phyloP scores from a whole-genome alignment of 2,888 invertebrate genomes.

The Lasiommata megera region DNA sequence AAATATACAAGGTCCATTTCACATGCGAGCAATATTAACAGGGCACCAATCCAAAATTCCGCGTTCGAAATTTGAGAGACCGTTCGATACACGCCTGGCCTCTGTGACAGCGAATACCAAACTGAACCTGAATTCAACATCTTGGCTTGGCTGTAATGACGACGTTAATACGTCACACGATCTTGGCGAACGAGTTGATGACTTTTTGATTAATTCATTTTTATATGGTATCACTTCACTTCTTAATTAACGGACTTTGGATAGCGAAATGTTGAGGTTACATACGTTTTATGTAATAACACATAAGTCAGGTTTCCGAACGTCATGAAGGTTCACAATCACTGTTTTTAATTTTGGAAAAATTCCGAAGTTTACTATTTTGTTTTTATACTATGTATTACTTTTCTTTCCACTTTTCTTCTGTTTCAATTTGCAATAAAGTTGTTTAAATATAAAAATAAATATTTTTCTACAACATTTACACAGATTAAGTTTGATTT shows the following conservation, averaged over 20 bases:
- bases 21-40: conserved; percentile 68
- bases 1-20: conserved; percentile 76
- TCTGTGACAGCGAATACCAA: conserved; percentile 54
- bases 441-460: too few relatives aligned
- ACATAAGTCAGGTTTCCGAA: neutral
- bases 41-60: conserved; percentile 70
- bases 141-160: conserved; percentile 26
- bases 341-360: neutral
- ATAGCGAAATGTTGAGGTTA: neutral
- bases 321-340: neutral
- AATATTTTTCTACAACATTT: too few relatives aligned
- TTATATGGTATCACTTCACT: conserved; percentile 5
- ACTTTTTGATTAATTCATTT: conserved; percentile 29
- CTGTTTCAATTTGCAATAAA: too few relatives aligned
- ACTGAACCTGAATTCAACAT: conserved; percentile 68
- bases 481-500: too few relatives aligned
- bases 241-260: conserved; percentile 1
- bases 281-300: neutral
- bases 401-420: too few relatives aligned
- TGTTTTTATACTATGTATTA: too few relatives aligned
- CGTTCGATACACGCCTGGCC: conserved; percentile 51
- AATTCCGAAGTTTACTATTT: too few relatives aligned
- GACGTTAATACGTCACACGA: conserved; percentile 31
- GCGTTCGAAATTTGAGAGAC: conserved; percentile 59
- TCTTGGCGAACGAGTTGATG: conserved; percentile 28